These are phyloP conservation scores for Sminthurinus signatus DNA, from an alignment of 1,140 invertebrate genomes.

Conservation along the genomic window DNA sequence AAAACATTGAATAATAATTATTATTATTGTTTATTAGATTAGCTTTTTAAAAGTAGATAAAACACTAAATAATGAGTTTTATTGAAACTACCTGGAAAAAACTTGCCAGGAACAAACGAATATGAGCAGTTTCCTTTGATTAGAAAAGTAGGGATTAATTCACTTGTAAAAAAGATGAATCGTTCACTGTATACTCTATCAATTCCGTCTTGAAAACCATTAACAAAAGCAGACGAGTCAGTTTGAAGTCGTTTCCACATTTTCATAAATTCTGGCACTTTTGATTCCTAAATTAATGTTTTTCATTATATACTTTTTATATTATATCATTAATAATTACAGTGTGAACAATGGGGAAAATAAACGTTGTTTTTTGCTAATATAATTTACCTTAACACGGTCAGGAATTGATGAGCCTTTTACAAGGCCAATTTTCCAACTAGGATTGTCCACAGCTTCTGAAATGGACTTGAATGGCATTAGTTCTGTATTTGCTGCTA, in stretches of 20 bases:
- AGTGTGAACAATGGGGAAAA: too few species aligned
- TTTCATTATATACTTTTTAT: too few species aligned
- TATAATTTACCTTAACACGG: conserved; percentile 31
- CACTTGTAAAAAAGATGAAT: conserved; percentile 36
- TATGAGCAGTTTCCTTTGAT: conserved; percentile 35
- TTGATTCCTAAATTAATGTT: conserved; percentile 28
- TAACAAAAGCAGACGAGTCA: conserved; percentile 17
- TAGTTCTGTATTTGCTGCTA: conserved; percentile 20
- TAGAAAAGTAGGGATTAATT: conserved; percentile 30
- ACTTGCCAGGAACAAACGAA: conserved; percentile 34
- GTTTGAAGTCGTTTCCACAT: conserved; percentile 20
- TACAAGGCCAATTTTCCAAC: conserved; percentile 32
- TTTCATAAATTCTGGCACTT: conserved; percentile 11
- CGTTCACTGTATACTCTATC: conserved; percentile 26
- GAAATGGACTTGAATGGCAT: conserved; percentile 24
- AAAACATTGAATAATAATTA: too few species aligned
- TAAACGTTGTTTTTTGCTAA: too few species aligned
- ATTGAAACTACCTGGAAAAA: too few species aligned
- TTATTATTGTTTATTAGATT: too few species aligned
- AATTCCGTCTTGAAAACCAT: conserved; percentile 28
- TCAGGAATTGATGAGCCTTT: conserved; percentile 28
- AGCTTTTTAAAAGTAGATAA: too few species aligned
- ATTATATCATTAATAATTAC: too few species aligned
- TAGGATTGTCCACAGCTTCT: conserved; percentile 21
- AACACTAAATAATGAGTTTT: too few species aligned